phyloP scores from a whole-genome alignment of 1,140 invertebrate genomes.

The Pantala flavescens region DNA sequence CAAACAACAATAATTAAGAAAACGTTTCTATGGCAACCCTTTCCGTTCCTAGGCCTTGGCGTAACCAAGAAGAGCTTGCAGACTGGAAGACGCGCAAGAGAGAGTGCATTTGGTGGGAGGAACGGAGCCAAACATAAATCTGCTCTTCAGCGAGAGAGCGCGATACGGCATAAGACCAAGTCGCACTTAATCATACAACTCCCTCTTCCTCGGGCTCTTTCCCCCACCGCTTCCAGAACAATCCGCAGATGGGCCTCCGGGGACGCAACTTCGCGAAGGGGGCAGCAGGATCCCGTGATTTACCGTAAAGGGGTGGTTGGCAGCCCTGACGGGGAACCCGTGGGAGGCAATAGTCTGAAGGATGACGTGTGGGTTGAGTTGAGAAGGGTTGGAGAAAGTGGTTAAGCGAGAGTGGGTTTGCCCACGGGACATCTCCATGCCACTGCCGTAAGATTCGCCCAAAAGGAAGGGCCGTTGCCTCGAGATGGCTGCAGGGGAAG shows the following conservation, averaged over 20 bases:
- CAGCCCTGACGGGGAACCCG: not conserved
- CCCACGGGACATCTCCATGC: too few relatives aligned
- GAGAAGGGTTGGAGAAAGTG: not conserved
- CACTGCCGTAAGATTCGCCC: too few relatives aligned
- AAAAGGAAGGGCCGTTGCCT: too few relatives aligned
- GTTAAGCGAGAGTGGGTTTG: too few relatives aligned
- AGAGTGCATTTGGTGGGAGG: too few relatives aligned
- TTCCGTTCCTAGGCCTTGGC: too few relatives aligned
- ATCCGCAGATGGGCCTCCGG: not conserved
- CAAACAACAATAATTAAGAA: too few relatives aligned
- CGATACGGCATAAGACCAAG: not conserved
- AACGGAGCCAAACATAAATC: too few relatives aligned
- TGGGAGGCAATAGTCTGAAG: not conserved
- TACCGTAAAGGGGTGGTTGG: not conserved
- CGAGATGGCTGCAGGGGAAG: too few relatives aligned
- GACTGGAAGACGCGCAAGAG: too few relatives aligned
- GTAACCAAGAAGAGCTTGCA: too few relatives aligned
- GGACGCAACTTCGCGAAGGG: not conserved
- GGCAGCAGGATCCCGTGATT: not conserved
- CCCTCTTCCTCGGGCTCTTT: not conserved
- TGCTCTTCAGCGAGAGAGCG: not conserved
- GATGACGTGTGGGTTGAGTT: not conserved
- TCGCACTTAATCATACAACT: conserved; percentile 2
- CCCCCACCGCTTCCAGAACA: not conserved
- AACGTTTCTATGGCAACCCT: too few relatives aligned